These are phyloP conservation scores for Psammodynastes pulverulentus DNA, from an alignment of 2,113 vertebrate species.

Conservation along the genomic window DNA sequence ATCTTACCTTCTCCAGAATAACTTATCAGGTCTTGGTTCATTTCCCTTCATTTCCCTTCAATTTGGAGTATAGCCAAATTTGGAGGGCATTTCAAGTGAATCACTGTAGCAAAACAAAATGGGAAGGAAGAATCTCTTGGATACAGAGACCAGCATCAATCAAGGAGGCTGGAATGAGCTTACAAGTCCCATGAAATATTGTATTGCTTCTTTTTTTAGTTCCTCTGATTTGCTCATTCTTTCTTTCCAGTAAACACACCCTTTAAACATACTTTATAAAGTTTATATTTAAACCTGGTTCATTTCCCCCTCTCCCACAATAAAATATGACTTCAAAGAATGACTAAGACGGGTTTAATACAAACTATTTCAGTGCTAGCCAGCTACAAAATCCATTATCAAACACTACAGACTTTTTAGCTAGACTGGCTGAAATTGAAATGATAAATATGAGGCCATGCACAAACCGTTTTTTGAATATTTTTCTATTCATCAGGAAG, in stretches of 20 bases:
- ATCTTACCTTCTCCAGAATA: neutral
- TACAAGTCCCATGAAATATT: neutral
- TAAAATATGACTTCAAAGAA: neutral
- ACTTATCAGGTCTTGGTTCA: neutral
- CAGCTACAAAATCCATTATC: neutral
- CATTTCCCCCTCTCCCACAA: neutral
- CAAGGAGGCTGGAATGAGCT: neutral
- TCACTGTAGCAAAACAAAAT: neutral
- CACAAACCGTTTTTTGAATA: neutral
- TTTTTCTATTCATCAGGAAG: neutral
- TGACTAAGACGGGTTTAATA: neutral
- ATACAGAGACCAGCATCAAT: neutral
- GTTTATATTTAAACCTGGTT: neutral
- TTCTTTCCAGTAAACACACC: neutral
- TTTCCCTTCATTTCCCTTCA: neutral
- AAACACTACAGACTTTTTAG: neutral
- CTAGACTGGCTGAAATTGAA: neutral
- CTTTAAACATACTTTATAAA: neutral
- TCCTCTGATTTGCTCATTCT: neutral
- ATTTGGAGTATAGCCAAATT: neutral
- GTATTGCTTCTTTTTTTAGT: neutral
- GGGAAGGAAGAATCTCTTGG: neutral
- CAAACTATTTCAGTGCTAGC: neutral
- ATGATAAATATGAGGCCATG: neutral
- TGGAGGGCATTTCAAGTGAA: neutral